Evolutionary conservation across 2,888 invertebrate species (phyloP).

Genomic region (Mythimna impura): DNA sequence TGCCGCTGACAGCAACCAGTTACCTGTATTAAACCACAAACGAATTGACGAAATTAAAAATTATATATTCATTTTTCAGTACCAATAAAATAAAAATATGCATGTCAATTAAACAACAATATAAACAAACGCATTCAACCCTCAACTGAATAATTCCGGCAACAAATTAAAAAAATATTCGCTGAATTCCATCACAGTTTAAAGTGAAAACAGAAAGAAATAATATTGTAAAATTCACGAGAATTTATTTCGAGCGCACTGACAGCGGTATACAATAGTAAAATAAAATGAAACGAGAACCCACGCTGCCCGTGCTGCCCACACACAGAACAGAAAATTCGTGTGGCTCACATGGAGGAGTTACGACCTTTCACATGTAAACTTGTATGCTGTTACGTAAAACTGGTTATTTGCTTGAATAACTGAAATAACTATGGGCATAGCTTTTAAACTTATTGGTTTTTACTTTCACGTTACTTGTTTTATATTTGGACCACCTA

Average conservation of each 20-base stretch:
- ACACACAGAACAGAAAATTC: not conserved
- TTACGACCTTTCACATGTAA: conserved; percentile 49
- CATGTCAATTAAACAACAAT: not conserved
- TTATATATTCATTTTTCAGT: not conserved
- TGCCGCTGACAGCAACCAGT: no score
- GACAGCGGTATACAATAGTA: conserved; percentile 1
- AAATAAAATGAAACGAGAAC: conserved; percentile 18
- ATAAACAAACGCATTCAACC: conserved; percentile 8
- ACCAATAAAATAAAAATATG: not conserved
- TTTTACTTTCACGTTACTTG: conserved; percentile 24
- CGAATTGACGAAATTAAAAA: no score
- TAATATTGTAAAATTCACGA: conserved; percentile 33
- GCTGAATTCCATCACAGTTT: conserved; percentile 2
- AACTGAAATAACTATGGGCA: conserved; percentile 1
- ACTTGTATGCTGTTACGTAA: conserved; percentile 36
- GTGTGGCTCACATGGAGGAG: conserved; percentile 3
- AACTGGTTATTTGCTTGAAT: conserved; percentile 37
- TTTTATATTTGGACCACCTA: conserved; percentile 10
- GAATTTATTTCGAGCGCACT: conserved; percentile 24
- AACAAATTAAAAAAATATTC: conserved; percentile 11
- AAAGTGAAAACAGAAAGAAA: conserved; percentile 23
- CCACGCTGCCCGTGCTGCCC: conserved; percentile 9
- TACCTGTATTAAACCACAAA: no score
- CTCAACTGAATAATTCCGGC: conserved; percentile 1
- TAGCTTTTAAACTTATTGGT: conserved; percentile 23